Evolutionary conservation across 2,888 invertebrate species (phyloP).

Genomic region (Disparrhopalites patrizii): DNA sequence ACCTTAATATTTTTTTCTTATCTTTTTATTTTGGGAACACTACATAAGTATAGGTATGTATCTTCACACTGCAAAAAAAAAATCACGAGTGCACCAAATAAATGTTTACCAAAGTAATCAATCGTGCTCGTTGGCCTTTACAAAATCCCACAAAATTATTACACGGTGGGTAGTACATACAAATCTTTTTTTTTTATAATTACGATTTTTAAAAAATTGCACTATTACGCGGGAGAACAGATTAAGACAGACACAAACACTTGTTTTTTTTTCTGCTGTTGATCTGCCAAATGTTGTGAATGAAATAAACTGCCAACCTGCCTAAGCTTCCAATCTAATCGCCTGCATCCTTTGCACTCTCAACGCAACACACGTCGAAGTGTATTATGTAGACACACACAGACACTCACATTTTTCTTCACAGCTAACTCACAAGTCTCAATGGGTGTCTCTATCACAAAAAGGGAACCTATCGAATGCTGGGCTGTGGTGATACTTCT

Average conservation of each 20-base stretch:
- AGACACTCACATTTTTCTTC: neutral
- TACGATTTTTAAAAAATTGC: too few species aligned
- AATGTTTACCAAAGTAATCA: too few species aligned
- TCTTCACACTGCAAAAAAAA: too few species aligned
- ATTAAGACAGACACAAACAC: conserved; percentile 1
- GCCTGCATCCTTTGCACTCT: conserved; percentile 10
- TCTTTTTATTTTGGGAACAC: too few species aligned
- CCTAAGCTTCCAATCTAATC: conserved; percentile 20
- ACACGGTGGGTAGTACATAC: too few species aligned
- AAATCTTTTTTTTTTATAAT: too few species aligned
- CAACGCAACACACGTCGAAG: neutral
- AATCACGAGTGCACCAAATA: too few species aligned
- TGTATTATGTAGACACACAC: neutral
- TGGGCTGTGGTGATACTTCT: neutral
- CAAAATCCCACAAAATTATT: too few species aligned
- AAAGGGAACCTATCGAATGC: neutral
- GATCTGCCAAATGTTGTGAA: conserved; percentile 20
- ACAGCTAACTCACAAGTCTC: neutral
- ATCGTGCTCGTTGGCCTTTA: too few species aligned
- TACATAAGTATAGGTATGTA: too few species aligned
- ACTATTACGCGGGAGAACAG: neutral
- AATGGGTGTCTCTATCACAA: conserved; percentile 8
- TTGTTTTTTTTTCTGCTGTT: conserved; percentile 8
- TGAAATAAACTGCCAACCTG: conserved; percentile 18
- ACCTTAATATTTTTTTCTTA: too few species aligned